phyloP scores from a whole-genome alignment of 2,113 vertebrate genomes.

The Tachuris rubrigastra region DNA sequence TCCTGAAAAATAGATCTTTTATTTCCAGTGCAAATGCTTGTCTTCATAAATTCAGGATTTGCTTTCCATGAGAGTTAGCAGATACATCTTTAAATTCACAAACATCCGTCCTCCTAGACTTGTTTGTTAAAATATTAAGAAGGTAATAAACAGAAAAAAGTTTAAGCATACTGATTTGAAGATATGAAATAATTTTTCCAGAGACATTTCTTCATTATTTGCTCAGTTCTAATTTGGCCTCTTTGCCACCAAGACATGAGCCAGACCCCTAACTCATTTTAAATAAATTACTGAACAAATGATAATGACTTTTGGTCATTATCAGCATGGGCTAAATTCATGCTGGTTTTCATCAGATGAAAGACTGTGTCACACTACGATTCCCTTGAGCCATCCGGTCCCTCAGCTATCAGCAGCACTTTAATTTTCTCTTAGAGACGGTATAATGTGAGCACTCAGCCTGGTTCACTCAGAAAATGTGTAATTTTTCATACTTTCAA shows the following conservation, averaged over 20 bases:
- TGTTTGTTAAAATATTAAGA: slow-evolving; percentile 34
- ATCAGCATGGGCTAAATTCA: slow-evolving; percentile 55
- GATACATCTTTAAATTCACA: slow-evolving; percentile 4
- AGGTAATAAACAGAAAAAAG: background rate
- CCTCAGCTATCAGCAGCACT: slow-evolving; percentile 61
- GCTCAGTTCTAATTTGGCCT: slow-evolving; percentile 22
- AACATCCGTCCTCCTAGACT: background rate
- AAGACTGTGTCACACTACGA: slow-evolving; percentile 58
- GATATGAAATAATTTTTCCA: background rate
- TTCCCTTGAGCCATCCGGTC: slow-evolving; percentile 66
- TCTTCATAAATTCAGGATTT: slow-evolving; percentile 8
- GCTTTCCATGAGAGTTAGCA: background rate
- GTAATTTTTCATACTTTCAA: slow-evolving; percentile 66
- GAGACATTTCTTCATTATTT: slow-evolving; percentile 14
- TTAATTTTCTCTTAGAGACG: slow-evolving; percentile 67
- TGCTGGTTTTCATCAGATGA: slow-evolving; percentile 68
- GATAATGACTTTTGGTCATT: slow-evolving; percentile 65
- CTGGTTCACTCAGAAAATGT: slow-evolving; percentile 60
- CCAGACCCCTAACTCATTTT: slow-evolving; percentile 53
- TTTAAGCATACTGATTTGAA: background rate
- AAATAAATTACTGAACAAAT: slow-evolving; percentile 64
- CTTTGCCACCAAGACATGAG: slow-evolving; percentile 4
- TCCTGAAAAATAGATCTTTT: background rate
- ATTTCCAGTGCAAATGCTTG: background rate
- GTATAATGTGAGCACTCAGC: slow-evolving; percentile 62